phyloP scores from a whole-genome alignment of 2,797 vertebrate genomes.

The Oreonectes daqikongensis region DNA sequence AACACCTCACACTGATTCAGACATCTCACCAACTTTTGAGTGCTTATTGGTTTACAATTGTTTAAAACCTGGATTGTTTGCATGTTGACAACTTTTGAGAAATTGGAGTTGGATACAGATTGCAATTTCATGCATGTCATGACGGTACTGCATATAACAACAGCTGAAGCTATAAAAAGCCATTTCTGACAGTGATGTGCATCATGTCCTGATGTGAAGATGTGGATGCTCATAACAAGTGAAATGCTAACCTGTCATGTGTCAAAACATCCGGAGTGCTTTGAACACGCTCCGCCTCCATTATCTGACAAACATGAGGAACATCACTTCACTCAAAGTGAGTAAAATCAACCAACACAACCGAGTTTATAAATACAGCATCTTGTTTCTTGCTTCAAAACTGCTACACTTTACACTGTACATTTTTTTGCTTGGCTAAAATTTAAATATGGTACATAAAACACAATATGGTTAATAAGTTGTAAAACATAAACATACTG shows the following conservation, averaged over 20 bases:
- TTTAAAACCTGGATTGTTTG: not conserved
- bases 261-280: not conserved
- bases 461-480: too few species aligned
- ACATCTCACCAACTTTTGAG: not conserved
- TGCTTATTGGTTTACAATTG: not conserved
- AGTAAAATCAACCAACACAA: not conserved
- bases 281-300: not conserved
- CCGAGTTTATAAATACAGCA: not conserved
- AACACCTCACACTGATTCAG: not conserved
- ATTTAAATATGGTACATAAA: too few species aligned
- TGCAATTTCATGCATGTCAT: not conserved
- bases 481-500: too few species aligned
- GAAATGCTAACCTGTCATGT: conserved; percentile 2
- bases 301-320: not conserved
- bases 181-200: not conserved
- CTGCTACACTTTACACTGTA: not conserved
- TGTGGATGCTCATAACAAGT: not conserved
- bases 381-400: not conserved
- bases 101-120: not conserved
- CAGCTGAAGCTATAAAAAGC: not conserved
- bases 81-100: not conserved
- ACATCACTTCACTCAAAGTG: not conserved
- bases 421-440: too few species aligned
- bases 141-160: not conserved
- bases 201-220: not conserved